These are phyloP conservation scores for Dexiosoma caninum DNA, from an alignment of 2,888 invertebrate genomes.

Conservation along the genomic window DNA sequence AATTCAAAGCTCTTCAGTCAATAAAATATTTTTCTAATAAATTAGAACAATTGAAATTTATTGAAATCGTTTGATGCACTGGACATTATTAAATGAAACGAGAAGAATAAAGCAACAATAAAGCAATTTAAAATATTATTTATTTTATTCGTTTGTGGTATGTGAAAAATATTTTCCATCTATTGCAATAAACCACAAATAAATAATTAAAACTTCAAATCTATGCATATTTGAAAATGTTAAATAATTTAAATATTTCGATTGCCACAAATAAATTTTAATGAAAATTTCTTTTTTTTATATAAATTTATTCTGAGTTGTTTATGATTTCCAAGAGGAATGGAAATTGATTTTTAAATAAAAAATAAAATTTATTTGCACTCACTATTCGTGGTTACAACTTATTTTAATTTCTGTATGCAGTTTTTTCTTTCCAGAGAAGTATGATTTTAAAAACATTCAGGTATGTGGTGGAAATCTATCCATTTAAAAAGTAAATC, in stretches of 20 bases:
- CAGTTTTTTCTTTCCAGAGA: too few species aligned
- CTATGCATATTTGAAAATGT: neutral
- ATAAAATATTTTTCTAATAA: neutral
- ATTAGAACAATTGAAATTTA: slow-evolving; percentile 27
- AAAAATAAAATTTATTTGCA: too few species aligned
- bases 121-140: slow-evolving; percentile 26
- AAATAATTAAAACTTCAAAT: slow-evolving; percentile 35
- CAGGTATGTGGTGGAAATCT: too few species aligned
- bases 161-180: slow-evolving; percentile 20
- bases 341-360: neutral
- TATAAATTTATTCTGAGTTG: neutral
- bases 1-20: slow-evolving; percentile 15
- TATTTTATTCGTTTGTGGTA: slow-evolving; percentile 35
- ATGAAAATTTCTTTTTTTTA: neutral
- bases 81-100: slow-evolving; percentile 5
- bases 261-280: slow-evolving; percentile 20
- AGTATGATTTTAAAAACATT: too few species aligned
- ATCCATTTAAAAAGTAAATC: too few species aligned
- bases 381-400: too few species aligned
- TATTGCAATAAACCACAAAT: slow-evolving; percentile 40
- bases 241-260: slow-evolving; percentile 14
- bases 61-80: neutral
- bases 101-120: neutral
- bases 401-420: too few species aligned
- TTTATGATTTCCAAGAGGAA: neutral